Evolutionary conservation across 2,797 vertebrate species (phyloP), one percentile per base, ranked within the genome.

Genomic region (Phoeniculus purpureus): DNA sequence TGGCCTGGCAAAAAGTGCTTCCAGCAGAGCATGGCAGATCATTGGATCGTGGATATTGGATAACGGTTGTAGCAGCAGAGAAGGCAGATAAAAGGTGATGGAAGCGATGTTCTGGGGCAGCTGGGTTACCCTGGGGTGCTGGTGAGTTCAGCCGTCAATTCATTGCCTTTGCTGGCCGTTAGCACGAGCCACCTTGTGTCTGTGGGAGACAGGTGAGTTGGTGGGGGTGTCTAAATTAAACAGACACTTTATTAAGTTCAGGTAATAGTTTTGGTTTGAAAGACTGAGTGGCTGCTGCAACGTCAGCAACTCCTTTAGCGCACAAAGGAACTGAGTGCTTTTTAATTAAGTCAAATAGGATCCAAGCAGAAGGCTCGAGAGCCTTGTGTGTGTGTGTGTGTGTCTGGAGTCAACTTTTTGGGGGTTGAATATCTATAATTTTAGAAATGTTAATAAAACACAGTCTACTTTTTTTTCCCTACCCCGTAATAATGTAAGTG

Each of bases 341-440:
- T 95, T 96, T 95, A 96, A 96, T 96, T 96, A 94, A 95, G 93
- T 93, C 88, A 92, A 94, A 93, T 93, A 94, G 94, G 94, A 95
- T 73, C 79, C 79, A 75, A 94, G 66, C 20, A 3, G 73, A 87
- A 94, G 93, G 34, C 79, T 91, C 81, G 37, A 16, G 2, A 87
- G 94, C 86, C 81, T 78, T 83, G 84, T 37, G 37, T 37, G 37
- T 37, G 37, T 37, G 37, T 37, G 37, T 37, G 37, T 37, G 37
- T 37, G 37, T 78, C 93, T 89, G 84, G 62, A 89, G 86, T 60
- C 79, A 66, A 72, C 79, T 70, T 96, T 91, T 72, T 43, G 6
- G 43, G 88, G 79, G 84, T 40, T 78, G 94, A 78, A 73, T 76
- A 58, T 72, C 88, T 92, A 60, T 90, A 89, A 92, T 94, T 94